A percentile compares a stretch with the other conserved stretches of the same genome.
These are phyloP conservation scores for Parotocinclus haroldoi DNA, from an alignment of 2,797 vertebrate species.

Conservation along the genomic window DNA sequence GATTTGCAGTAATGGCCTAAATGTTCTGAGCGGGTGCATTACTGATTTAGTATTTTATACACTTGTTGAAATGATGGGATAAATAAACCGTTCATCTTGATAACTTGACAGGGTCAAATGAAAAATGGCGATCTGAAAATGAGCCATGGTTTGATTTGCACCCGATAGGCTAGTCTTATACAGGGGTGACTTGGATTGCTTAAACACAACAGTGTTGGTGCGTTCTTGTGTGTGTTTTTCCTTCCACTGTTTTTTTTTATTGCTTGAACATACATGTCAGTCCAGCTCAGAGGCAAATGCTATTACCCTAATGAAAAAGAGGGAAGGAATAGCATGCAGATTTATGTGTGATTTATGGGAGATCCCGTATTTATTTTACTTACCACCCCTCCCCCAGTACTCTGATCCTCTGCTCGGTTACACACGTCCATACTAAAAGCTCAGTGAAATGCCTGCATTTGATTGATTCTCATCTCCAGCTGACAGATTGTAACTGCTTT, in stretches of 20 bases:
- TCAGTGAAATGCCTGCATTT: conserved; percentile 73
- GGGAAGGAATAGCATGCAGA: conserved; percentile 49
- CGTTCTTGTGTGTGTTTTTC: conserved; percentile 30
- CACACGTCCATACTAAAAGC: conserved; percentile 57
- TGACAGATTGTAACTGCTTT: conserved; percentile 73
- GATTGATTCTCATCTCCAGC: conserved; percentile 76
- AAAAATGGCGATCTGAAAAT: conserved; percentile 3
- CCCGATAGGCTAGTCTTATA: conserved; percentile 1
- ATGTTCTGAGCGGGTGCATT: too few species aligned
- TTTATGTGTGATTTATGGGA: conserved; percentile 67
- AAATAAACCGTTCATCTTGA: background rate
- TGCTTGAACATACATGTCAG: conserved; percentile 38
- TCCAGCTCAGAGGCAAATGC: conserved; percentile 26
- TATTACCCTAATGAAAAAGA: conserved; percentile 69
- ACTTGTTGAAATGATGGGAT: background rate
- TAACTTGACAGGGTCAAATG: conserved; percentile 1
- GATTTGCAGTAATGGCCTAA: too few species aligned
- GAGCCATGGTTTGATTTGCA: conserved; percentile 9
- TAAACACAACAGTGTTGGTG: conserved; percentile 20
- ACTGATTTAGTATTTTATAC: too few species aligned
- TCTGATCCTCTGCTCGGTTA: conserved; percentile 31
- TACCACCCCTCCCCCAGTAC: conserved; percentile 43
- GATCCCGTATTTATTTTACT: conserved; percentile 72
- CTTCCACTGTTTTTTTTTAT: conserved; percentile 42
- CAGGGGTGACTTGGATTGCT: conserved; percentile 35